Conservation (phyloP, 2,888 invertebrate genomes). For the Tenthredo amoena region DNA sequence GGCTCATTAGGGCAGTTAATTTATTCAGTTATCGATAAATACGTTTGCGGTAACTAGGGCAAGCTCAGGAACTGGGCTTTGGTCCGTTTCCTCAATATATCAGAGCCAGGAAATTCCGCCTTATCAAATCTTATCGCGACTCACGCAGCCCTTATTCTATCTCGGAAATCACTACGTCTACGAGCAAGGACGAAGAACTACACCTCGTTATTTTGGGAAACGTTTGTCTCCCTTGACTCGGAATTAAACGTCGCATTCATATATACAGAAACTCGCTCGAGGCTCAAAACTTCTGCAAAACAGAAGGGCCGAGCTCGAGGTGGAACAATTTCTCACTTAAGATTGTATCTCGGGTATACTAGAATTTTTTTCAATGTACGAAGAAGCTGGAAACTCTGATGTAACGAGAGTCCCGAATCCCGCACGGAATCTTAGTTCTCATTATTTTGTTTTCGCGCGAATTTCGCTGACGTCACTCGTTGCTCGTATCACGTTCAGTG, state of each 20-base stretch:
- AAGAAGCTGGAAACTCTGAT: not conserved
- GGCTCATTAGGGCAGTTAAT: not conserved
- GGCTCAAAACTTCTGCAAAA: not conserved
- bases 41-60: constrained; percentile 28
- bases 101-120: not conserved
- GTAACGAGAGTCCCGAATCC: not conserved
- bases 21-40: constrained; percentile 42
- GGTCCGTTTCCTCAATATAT: not conserved
- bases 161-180: not conserved
- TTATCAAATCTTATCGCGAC: not conserved
- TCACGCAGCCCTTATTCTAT: constrained; percentile 22
- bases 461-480: not conserved
- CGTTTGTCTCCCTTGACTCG: not conserved
- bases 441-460: not conserved
- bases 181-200: not conserved
- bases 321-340: not conserved
- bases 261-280: not conserved
- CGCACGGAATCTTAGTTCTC: not conserved
- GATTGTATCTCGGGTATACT: not conserved
- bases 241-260: not conserved
- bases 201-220: not conserved
- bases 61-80: not conserved
- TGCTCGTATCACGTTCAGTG: not conserved
- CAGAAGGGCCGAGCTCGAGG: not conserved
- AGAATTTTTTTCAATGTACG: not conserved